These are phyloP conservation scores for Euplexia lucipara DNA, from an alignment of 2,888 invertebrate species.

Conservation along the genomic window DNA sequence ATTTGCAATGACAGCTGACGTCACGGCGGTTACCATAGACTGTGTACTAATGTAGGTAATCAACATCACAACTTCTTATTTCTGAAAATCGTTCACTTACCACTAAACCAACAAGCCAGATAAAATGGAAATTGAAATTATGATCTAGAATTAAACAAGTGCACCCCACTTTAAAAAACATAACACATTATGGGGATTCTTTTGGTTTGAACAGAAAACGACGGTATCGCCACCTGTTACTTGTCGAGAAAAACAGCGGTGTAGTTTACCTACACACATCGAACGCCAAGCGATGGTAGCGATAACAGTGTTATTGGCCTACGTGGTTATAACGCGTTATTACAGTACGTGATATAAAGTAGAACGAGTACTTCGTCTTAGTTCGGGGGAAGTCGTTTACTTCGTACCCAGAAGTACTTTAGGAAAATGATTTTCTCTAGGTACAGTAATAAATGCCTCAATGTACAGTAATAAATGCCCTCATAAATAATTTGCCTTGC, in stretches of 20 bases:
- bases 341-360: conserved; percentile 31
- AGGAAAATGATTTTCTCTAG: conserved; percentile 39
- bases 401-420: conserved; percentile 17
- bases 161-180: background rate
- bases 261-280: conserved; percentile 27
- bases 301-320: conserved; percentile 48
- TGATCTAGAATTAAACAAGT: too few species aligned
- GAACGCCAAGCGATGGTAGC: conserved; percentile 30
- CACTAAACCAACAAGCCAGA: too few species aligned
- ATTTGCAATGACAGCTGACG: too few species aligned
- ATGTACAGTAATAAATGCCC: conserved; percentile 42
- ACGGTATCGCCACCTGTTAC: conserved; percentile 61
- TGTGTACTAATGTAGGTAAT: too few species aligned
- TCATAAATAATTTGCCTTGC: conserved; percentile 34
- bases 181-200: background rate
- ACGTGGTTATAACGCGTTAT: conserved; percentile 53
- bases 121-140: too few species aligned
- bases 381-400: conserved; percentile 26
- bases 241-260: conserved; percentile 22
- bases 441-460: conserved; percentile 45
- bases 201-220: background rate
- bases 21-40: too few species aligned
- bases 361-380: conserved; percentile 25
- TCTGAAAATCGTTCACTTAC: too few species aligned
- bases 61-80: too few species aligned